Base-by-base conservation (phyloP, 2,888 invertebrate genomes). In the Andricus quercusramuli region DNA sequence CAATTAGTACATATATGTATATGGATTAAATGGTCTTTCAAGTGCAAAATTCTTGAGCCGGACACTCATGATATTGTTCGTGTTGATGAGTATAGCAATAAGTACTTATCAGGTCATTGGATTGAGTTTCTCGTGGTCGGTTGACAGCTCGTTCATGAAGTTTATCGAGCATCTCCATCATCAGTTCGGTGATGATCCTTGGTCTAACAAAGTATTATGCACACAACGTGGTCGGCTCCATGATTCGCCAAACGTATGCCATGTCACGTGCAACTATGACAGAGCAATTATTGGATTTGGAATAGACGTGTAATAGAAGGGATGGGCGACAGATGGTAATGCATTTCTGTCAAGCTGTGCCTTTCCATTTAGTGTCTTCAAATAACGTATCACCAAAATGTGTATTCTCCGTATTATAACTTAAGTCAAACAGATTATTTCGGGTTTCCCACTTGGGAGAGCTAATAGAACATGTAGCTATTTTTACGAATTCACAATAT, bases 281-380 rank as follows among this genome's bases (percentile, higher is more conserved):
- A 64, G 80, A 77, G 79, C 79, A 83, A 83, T 83, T 83, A 80
- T 80, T 77, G 74, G 77, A 74, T 56, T 56, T 74, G 74, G 32
- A 56, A 56, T 56, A 74, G 74, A 74, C 56, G 51, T 74, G 32
- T 56, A 56, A 74, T 74, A 56, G 56, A 51, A 74, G 51, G 74
- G 56, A 74, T 29, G 41, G n/a, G 51, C 15, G 32, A 74, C 74
- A 74, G 56, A 74, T 56, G 32, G 56, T 74, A 56, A 74, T 74
- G 74, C 56, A 74, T 74, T 74, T 74, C 56, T 74, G 74, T 37
- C 74, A 74, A 74, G 74, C 74, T 74, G 74, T 56, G 74, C 32
- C 51, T 74, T 56, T 74, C 56, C 74, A 64, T 64, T 64, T 64
- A 25, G 22, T 59, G 22, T 22, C 22, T 22, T 59, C 59, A 59